Conservation (phyloP, 2,113 vertebrate species). For the Platichthys flesus region DNA sequence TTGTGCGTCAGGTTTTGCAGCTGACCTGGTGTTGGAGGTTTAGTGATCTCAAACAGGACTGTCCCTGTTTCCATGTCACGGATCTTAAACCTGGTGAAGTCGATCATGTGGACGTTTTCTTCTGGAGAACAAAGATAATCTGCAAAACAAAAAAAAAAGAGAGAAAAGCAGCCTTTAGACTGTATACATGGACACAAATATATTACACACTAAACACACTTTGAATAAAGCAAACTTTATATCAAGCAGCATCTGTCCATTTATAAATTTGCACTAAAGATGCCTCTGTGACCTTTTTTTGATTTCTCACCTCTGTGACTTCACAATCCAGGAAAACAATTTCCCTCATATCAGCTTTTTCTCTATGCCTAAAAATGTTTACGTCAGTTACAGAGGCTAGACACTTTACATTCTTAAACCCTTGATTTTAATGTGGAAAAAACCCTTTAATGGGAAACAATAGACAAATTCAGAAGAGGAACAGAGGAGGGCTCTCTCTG, state of each 20-base stretch:
- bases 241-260: too few relatives aligned
- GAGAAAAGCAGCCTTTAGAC: not conserved
- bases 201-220: too few relatives aligned
- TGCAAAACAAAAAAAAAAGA: conserved; percentile 68
- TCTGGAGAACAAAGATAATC: conserved; percentile 96
- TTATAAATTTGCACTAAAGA: not conserved
- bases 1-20: not conserved
- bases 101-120: conserved; percentile 97
- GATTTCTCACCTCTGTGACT: not conserved
- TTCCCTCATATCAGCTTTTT: conserved; percentile 9
- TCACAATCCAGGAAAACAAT: conserved; percentile 1
- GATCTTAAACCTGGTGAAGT: conserved; percentile 98
- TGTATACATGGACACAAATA: not conserved
- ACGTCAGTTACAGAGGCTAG: too few relatives aligned
- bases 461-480: too few relatives aligned
- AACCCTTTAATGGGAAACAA: too few relatives aligned
- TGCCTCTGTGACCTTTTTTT: not conserved
- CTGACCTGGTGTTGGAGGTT: conserved; percentile 90
- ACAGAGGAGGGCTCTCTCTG: too few relatives aligned
- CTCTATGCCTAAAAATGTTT: too few relatives aligned
- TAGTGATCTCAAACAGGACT: conserved; percentile 97
- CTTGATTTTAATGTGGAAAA: too few relatives aligned
- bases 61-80: conserved; percentile 98
- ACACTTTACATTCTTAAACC: too few relatives aligned
- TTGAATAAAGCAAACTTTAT: too few relatives aligned